Conservation (phyloP, 2,113 vertebrate species). For the Galemys pyrenaicus region DNA sequence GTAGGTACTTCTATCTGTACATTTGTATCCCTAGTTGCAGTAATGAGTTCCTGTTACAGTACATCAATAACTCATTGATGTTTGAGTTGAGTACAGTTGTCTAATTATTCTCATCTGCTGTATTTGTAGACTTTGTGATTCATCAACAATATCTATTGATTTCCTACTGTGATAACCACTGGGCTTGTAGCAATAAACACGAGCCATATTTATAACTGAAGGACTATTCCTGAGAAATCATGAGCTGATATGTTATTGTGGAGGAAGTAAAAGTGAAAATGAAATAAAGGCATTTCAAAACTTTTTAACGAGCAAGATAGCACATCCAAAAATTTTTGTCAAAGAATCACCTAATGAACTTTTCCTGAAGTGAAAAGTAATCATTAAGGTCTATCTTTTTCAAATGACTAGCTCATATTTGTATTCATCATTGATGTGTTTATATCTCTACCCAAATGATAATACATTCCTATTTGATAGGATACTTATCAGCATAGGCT, state of each 20-base stretch:
- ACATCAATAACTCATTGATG: neutral
- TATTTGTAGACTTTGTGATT: constrained; percentile 6
- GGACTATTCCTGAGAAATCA: neutral
- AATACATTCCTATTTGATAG: neutral
- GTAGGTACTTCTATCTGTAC: neutral
- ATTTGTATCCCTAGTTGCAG: neutral
- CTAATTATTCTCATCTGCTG: neutral
- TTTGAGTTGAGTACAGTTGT: neutral
- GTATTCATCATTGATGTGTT: neutral
- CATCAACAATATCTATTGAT: neutral
- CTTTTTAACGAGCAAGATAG: neutral
- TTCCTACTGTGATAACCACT: neutral
- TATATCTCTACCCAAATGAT: neutral
- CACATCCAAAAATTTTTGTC: neutral
- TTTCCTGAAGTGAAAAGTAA: constrained; percentile 4
- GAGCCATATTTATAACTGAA: neutral
- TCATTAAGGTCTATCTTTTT: neutral
- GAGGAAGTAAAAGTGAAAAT: neutral
- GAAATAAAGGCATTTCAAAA: neutral
- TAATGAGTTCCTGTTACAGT: neutral
- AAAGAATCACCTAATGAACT: neutral
- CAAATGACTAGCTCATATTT: neutral
- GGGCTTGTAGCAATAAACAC: neutral
- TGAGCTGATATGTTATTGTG: neutral
- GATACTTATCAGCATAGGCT: neutral